A percentile compares a stretch with the other conserved stretches of the same genome.
These are phyloP conservation scores for Beaufortia kweichowensis DNA, from an alignment of 2,113 vertebrate genomes.

Conservation along the genomic window DNA sequence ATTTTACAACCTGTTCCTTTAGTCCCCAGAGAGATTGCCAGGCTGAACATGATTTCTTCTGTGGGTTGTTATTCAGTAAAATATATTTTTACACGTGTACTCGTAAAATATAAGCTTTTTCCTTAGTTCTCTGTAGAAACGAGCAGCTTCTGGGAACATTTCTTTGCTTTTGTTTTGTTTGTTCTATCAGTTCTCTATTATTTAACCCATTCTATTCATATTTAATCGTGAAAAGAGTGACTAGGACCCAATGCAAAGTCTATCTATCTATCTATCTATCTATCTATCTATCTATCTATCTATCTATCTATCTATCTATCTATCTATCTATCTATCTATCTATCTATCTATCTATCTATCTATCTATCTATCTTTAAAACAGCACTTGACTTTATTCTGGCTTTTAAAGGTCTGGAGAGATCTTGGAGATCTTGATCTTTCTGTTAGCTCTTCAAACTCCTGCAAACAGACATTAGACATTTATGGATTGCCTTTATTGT, in stretches of 20 bases:
- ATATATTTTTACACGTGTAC: neutral
- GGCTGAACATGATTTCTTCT: neutral
- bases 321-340: no score
- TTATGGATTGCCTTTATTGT: conserved; percentile 5
- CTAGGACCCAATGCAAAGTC: no score
- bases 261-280: no score
- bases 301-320: no score
- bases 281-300: no score
- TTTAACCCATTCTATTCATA: no score
- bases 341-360: no score
- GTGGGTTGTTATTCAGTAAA: neutral
- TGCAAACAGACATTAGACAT: neutral
- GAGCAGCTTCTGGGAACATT: no score
- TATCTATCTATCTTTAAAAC: no score
- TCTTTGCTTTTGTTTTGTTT: no score
- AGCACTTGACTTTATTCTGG: conserved; percentile 8
- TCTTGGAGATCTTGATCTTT: neutral
- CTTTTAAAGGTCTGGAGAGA: neutral
- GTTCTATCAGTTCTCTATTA: no score
- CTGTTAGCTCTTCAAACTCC: conserved; percentile 12
- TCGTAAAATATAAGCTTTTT: neutral
- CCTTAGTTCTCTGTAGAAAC: neutral
- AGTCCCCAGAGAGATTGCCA: conserved; percentile 4
- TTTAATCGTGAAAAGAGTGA: no score
- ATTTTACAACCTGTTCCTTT: neutral